These are phyloP conservation scores for Eucriotettix oculatus DNA, from an alignment of 2,888 invertebrate species.

Conservation along the genomic window DNA sequence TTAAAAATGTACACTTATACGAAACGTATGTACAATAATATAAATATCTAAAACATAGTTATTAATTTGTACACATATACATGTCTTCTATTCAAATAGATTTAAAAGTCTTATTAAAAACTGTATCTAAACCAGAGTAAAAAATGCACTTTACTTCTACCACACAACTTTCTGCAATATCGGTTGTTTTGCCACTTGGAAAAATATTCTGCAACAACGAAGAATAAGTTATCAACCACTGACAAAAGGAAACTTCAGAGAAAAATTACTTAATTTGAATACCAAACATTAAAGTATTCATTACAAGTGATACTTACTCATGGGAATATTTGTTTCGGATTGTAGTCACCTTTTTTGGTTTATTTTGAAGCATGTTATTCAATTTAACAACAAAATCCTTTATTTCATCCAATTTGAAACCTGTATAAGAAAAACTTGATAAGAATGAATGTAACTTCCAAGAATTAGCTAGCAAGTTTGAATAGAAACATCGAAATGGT, in stretches of 20 bases:
- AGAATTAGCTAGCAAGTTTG: background rate
- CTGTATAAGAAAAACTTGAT: conserved; percentile 29
- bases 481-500: background rate
- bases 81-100: background rate
- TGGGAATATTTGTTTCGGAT: conserved; percentile 89
- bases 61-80: background rate
- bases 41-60: background rate
- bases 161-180: conserved; percentile 24
- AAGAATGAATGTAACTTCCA: conserved; percentile 3
- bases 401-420: conserved; percentile 61
- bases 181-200: conserved; percentile 76
- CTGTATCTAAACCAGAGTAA: background rate
- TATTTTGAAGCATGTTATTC: conserved; percentile 60
- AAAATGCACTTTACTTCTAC: background rate
- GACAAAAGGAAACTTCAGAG: background rate
- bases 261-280: background rate
- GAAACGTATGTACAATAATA: too few relatives aligned
- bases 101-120: background rate
- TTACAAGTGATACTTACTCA: conserved; percentile 33
- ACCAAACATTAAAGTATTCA: background rate
- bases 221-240: background rate
- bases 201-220: conserved; percentile 50
- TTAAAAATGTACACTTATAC: too few relatives aligned
- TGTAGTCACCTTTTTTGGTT: conserved; percentile 64
- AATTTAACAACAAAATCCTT: conserved; percentile 49